A percentile compares a stretch with the other conserved stretches of the same genome.
These are phyloP conservation scores for Taurulus bubalis DNA, from an alignment of 2,113 vertebrate species.

Conservation along the genomic window DNA sequence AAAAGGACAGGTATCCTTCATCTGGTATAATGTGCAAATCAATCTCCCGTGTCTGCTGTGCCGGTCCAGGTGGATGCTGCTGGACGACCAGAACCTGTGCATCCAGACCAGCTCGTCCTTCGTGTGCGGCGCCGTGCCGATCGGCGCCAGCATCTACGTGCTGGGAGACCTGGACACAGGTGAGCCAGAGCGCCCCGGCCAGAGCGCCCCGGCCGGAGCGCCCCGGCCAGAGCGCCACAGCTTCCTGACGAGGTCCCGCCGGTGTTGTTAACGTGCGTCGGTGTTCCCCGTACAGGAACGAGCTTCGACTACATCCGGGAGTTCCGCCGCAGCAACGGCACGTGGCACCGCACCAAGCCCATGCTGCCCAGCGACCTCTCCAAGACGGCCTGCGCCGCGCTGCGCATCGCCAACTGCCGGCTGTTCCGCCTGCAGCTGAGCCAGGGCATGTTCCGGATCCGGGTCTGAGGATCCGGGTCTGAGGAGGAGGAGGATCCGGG, in stretches of 20 bases:
- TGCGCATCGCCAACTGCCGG: conserved; percentile 97
- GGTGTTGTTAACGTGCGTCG: not conserved
- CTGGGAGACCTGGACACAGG: conserved; percentile 98
- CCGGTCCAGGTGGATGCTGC: conserved; percentile 98
- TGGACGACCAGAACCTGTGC: conserved; percentile 95
- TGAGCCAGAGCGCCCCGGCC: conserved; percentile 79
- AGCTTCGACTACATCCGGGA: conserved; percentile 97
- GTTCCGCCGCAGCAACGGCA: conserved; percentile 94
- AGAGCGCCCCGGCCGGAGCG: too few relatives aligned
- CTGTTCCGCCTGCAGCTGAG: conserved; percentile 96
- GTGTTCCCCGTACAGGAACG: conserved; percentile 81
- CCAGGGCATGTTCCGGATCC: conserved; percentile 93
- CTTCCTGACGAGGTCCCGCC: too few relatives aligned
- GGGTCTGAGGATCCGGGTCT: too few relatives aligned
- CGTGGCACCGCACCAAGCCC: conserved; percentile 93
- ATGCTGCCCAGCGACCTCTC: conserved; percentile 93
- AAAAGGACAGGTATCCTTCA: not conserved
- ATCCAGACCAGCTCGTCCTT: conserved; percentile 96
- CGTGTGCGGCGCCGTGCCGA: conserved; percentile 95
- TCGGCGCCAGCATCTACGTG: conserved; percentile 97
- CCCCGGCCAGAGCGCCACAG: too few relatives aligned
- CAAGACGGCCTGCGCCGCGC: conserved; percentile 89
- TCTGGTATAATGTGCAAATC: not conserved
- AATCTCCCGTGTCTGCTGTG: not conserved
- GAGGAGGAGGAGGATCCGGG: too few relatives aligned